Conservation (phyloP, 35 echinoderm and acorn worm species). For the Chiridota heheva region DNA sequence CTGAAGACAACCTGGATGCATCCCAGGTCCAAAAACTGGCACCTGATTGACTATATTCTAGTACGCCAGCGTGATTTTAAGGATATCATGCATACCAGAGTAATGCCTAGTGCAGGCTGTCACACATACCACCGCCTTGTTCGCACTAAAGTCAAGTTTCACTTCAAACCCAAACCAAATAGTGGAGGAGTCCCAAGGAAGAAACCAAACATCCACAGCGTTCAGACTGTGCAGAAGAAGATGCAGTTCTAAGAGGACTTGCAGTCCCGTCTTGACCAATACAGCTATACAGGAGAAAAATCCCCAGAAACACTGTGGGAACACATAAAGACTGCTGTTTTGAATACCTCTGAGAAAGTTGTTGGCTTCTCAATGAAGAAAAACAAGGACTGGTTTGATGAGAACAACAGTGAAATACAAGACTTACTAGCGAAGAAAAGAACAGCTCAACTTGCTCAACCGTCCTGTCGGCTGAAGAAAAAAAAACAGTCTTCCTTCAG, state of each 20-base stretch:
- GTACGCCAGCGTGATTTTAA: no score
- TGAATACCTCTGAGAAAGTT: conserved; percentile 27
- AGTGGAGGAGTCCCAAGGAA: neutral
- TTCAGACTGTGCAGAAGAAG: conserved; percentile 16
- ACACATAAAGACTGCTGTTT: conserved; percentile 34
- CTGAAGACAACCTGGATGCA: conserved; percentile 17
- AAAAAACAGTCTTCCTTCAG: conserved; percentile 30
- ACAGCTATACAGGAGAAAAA: neutral
- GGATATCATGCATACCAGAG: neutral
- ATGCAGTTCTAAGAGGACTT: neutral
- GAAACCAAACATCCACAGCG: neutral
- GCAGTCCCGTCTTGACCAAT: neutral
- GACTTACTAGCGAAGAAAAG: conserved; percentile 29
- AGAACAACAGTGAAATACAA: conserved; percentile 50
- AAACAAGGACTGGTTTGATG: conserved; percentile 62
- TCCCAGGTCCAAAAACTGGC: no score
- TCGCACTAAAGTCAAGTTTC: conserved; percentile 6
- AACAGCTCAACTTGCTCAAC: conserved; percentile 22
- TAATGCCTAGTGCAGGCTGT: no score
- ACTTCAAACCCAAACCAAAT: neutral
- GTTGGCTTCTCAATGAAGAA: conserved; percentile 17
- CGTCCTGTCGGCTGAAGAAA: conserved; percentile 3
- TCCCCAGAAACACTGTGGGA: conserved; percentile 10
- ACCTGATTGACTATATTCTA: no score
- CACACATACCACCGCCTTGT: conserved; percentile 1